These are phyloP conservation scores for Tokudaia tokunoshimensis DNA, from an alignment of 2,797 vertebrate species.

Conservation along the genomic window DNA sequence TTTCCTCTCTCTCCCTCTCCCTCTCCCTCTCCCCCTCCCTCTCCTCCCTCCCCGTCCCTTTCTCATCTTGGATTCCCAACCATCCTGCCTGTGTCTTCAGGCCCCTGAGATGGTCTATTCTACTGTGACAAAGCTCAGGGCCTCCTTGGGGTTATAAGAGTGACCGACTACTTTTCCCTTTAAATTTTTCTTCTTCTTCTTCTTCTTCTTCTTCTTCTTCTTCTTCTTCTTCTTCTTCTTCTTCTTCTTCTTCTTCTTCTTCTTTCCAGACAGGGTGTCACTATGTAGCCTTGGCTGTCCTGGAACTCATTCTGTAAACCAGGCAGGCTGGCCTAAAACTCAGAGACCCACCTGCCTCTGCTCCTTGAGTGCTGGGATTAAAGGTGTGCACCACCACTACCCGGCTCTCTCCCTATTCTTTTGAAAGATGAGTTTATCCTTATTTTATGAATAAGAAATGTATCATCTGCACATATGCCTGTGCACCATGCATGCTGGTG, in stretches of 20 bases:
- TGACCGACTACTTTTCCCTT: too few species aligned
- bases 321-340: background rate
- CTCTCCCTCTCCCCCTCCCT: too few species aligned
- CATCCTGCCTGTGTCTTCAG: too few species aligned
- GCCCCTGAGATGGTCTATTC: background rate
- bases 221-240: background rate
- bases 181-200: too few species aligned
- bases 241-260: too few species aligned
- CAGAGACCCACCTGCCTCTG: background rate
- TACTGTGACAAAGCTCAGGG: too few species aligned
- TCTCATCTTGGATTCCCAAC: background rate
- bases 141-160: background rate
- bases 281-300: background rate
- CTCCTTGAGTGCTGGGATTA: background rate
- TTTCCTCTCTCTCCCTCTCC: background rate
- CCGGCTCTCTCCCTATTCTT: background rate
- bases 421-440: background rate
- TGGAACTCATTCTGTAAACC: background rate
- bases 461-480: too few species aligned
- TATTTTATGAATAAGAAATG: background rate
- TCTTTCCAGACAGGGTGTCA: background rate
- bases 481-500: rapidly evolving
- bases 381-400: background rate
- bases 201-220: too few species aligned
- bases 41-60: too few species aligned